Conservation (phyloP, 2,888 invertebrate genomes). For the Troglohyphantes excavatus region DNA sequence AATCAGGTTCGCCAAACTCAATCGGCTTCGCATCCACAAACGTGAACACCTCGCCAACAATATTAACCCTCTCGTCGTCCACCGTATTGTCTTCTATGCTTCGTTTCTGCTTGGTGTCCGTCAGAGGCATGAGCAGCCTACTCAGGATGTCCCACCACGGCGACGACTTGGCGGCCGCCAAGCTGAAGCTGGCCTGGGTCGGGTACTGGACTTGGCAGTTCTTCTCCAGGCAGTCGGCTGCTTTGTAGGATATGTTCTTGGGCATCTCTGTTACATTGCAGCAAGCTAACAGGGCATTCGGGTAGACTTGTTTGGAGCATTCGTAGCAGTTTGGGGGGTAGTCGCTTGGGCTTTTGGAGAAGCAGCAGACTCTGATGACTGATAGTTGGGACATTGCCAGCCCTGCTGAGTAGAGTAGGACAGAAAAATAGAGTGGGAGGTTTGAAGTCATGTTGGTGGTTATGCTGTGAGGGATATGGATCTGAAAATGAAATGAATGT, state of each 20-base stretch:
- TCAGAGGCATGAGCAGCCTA: neutral
- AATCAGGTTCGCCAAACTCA: slow-evolving; percentile 15
- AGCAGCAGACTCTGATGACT: slow-evolving; percentile 34
- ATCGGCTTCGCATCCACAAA: neutral
- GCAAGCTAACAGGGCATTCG: slow-evolving; percentile 45
- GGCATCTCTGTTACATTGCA: slow-evolving; percentile 51
- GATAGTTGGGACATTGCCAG: neutral
- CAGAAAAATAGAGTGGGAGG: neutral
- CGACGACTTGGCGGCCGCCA: neutral
- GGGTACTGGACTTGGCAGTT: slow-evolving; percentile 55
- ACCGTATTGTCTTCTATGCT: neutral
- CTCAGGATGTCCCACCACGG: neutral
- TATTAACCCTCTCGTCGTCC: neutral
- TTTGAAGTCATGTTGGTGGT: too few relatives aligned
- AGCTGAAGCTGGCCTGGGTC: neutral
- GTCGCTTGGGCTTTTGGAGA: slow-evolving; percentile 16
- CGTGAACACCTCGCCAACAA: slow-evolving; percentile 23
- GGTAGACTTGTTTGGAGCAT: slow-evolving; percentile 31
- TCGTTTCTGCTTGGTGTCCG: neutral
- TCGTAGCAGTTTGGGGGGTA: slow-evolving; percentile 51
- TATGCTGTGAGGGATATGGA: too few relatives aligned
- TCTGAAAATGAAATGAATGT: too few relatives aligned
- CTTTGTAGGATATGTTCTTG: slow-evolving; percentile 48
- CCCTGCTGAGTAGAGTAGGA: neutral
- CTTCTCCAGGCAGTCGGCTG: slow-evolving; percentile 47